Evolutionary conservation across 2,113 vertebrate genomes (phyloP).

Genomic region (Ploceus nigricollis): DNA sequence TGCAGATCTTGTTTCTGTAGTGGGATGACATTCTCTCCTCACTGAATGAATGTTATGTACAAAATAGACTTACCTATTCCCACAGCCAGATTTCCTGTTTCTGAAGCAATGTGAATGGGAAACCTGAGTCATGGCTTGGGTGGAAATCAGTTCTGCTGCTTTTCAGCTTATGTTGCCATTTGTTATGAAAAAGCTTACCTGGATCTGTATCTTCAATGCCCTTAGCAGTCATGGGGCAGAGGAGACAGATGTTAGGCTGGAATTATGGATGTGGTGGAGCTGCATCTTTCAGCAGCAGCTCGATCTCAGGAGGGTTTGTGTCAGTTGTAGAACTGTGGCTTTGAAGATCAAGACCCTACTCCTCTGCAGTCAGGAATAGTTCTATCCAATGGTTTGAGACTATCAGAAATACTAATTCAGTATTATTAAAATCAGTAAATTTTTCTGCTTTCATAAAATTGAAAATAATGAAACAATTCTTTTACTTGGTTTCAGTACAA

Average conservation of each 20-base stretch:
- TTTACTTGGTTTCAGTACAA: neutral
- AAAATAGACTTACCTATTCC: neutral
- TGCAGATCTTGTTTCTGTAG: neutral
- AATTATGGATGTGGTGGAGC: neutral
- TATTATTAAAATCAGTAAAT: neutral
- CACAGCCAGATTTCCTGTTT: neutral
- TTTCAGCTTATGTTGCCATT: neutral
- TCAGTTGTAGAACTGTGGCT: neutral
- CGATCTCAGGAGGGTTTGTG: neutral
- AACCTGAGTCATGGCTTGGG: neutral
- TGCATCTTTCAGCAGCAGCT: neutral
- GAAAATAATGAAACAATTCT: neutral
- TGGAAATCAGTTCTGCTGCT: neutral
- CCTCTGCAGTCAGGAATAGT: neutral
- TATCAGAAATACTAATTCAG: neutral
- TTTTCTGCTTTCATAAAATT: neutral
- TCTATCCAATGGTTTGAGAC: neutral
- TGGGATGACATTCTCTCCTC: neutral
- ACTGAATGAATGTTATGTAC: neutral
- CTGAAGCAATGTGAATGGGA: neutral
- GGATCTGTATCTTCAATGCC: neutral
- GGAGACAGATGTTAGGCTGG: neutral
- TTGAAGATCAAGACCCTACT: neutral
- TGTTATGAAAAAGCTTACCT: neutral
- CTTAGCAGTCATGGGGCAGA: neutral